Evolutionary conservation across 1,140 invertebrate genomes (phyloP).

Genomic region (Orchesella cincta): DNA sequence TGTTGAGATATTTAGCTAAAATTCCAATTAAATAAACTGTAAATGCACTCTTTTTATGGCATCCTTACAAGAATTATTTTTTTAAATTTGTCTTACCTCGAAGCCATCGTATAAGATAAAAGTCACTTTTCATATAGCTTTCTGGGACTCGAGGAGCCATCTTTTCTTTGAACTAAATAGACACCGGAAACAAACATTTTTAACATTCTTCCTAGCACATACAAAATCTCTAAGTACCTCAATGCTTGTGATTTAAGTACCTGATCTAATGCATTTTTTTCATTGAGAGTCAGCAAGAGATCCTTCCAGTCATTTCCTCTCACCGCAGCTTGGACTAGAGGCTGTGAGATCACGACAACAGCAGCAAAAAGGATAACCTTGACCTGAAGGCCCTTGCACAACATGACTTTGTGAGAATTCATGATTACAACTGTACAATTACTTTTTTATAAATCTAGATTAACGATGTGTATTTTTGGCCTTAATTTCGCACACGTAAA

Average conservation of each 20-base stretch:
- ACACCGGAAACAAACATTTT: not conserved
- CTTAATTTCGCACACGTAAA: too few species aligned
- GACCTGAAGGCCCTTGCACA: too few species aligned
- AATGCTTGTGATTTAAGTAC: not conserved
- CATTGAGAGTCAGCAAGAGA: not conserved
- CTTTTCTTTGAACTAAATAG: conserved; percentile 8
- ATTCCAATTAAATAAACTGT: too few species aligned
- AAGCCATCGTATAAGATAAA: conserved; percentile 7
- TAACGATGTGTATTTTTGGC: too few species aligned
- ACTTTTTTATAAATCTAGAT: too few species aligned
- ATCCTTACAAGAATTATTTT: too few species aligned
- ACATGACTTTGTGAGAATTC: too few species aligned
- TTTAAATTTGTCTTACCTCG: too few species aligned
- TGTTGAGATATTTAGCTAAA: conserved; percentile 9
- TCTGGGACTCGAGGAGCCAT: not conserved
- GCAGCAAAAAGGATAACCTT: too few species aligned
- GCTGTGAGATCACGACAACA: too few species aligned
- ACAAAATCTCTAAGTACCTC: not conserved
- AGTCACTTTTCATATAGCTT: conserved; percentile 6
- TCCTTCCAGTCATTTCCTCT: conserved; percentile 4
- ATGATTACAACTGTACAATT: too few species aligned
- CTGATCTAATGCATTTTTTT: not conserved
- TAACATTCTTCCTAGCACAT: not conserved
- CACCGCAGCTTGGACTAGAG: not conserved
- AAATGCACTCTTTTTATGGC: too few species aligned